Conservation (phyloP, 2,113 vertebrate species). For the Bos indicus region DNA sequence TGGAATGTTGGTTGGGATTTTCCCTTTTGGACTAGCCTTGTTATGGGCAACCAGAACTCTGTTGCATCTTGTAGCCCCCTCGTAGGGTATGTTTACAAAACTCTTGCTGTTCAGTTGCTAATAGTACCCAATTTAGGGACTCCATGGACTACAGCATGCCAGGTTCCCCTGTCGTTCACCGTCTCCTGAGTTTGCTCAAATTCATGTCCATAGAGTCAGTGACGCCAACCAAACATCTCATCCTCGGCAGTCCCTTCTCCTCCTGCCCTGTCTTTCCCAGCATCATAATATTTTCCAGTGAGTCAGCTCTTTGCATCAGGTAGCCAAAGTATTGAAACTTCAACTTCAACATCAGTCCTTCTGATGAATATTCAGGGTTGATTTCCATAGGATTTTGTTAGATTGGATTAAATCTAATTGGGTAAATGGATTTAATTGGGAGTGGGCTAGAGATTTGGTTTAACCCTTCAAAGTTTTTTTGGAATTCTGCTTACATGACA, state of each 20-base stretch:
- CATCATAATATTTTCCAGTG: neutral
- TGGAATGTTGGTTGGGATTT: neutral
- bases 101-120: neutral
- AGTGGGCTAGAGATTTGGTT: neutral
- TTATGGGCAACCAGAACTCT: neutral
- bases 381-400: neutral
- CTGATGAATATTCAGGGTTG: neutral
- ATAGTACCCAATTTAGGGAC: neutral
- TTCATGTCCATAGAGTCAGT: neutral
- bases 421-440: neutral
- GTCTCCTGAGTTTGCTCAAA: neutral
- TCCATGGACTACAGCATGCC: neutral
- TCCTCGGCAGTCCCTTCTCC: neutral
- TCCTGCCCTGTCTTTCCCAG: neutral
- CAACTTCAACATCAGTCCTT: neutral
- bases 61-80: neutral
- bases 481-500: neutral
- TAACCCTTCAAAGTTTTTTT: neutral
- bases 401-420: neutral
- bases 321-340: neutral
- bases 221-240: neutral
- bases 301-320: neutral
- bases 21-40: neutral
- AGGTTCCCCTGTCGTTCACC: neutral
- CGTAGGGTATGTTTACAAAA: neutral